These are phyloP conservation scores for Apteryx mantelli DNA, from an alignment of 2,113 vertebrate genomes.

Conservation along the genomic window DNA sequence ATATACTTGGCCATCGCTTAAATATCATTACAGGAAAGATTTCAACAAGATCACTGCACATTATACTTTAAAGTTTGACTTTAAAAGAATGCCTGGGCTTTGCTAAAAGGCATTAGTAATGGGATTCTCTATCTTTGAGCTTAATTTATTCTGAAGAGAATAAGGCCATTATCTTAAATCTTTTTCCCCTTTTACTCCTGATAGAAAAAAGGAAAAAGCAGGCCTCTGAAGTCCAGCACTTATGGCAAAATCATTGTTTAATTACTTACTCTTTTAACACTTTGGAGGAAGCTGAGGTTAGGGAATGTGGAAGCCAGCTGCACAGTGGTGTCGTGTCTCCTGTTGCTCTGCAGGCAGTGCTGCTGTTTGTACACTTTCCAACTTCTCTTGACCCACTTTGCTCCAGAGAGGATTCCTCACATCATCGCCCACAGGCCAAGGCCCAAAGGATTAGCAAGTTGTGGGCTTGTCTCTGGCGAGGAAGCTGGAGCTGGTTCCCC, in stretches of 20 bases:
- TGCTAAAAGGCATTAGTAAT: conserved; percentile 83
- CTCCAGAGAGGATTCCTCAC: neutral
- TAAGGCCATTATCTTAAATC: conserved; percentile 84
- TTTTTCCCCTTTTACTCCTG: conserved; percentile 54
- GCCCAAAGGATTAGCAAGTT: neutral
- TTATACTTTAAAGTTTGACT: conserved; percentile 81
- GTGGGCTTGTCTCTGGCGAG: neutral
- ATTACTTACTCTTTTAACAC: conserved; percentile 73
- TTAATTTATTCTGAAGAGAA: conserved; percentile 84
- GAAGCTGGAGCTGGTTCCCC: neutral
- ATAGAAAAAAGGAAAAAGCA: conserved; percentile 60
- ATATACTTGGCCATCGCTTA: conserved; percentile 79
- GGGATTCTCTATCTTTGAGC: conserved; percentile 79
- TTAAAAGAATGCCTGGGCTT: conserved; percentile 78
- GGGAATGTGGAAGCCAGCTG: neutral
- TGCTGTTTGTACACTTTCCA: neutral
- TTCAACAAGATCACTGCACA: conserved; percentile 75
- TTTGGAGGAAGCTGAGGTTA: neutral
- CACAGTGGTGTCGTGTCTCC: neutral
- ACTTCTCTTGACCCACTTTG: accelerated
- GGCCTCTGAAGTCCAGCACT: conserved; percentile 74
- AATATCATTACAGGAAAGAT: conserved; percentile 82
- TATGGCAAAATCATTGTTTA: conserved; percentile 74
- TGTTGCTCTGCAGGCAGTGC: neutral
- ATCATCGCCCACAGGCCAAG: neutral